Percentiles rank a stretch among this genome's conserved stretches.
Evolutionary conservation across 1,140 invertebrate genomes (phyloP).

Genomic region (Drosophila pseudoananassae): DNA sequence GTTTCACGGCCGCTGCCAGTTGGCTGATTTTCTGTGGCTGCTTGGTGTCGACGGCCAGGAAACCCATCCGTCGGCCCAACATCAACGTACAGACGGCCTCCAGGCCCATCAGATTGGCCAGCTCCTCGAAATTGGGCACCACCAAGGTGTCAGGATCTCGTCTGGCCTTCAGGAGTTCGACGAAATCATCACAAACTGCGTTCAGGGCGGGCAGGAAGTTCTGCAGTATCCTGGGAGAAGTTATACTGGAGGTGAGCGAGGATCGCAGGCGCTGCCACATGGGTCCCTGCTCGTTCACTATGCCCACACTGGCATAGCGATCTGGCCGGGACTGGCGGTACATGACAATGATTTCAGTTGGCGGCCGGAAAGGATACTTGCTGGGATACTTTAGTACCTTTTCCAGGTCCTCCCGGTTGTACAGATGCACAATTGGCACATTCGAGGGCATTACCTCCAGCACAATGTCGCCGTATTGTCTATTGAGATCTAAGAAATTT

Average conservation of each 20-base stretch:
- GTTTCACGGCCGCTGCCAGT: constrained; percentile 89
- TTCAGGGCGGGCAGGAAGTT: constrained; percentile 91
- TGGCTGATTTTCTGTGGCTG: constrained; percentile 85
- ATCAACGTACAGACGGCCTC: constrained; percentile 92
- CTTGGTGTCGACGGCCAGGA: constrained; percentile 87
- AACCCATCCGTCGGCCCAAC: constrained; percentile 91
- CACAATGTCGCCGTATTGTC: constrained; percentile 90
- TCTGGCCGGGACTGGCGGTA: constrained; percentile 91
- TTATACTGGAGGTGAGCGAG: constrained; percentile 90
- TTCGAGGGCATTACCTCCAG: constrained; percentile 91
- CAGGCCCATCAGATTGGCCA: constrained; percentile 90
- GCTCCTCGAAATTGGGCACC: constrained; percentile 88
- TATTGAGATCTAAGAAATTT: constrained; percentile 86
- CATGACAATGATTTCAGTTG: constrained; percentile 91
- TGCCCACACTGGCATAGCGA: constrained; percentile 91
- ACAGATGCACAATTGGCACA: constrained; percentile 90
- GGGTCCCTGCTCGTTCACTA: constrained; percentile 93
- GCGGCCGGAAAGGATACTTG: constrained; percentile 91
- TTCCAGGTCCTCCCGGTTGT: constrained; percentile 90
- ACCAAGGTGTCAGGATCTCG: constrained; percentile 84
- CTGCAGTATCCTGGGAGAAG: constrained; percentile 90
- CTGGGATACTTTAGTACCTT: constrained; percentile 89
- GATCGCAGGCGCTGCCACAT: constrained; percentile 91
- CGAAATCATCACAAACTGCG: constrained; percentile 91
- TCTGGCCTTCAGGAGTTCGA: constrained; percentile 87